A percentile compares a stretch with the other conserved stretches of the same genome.
These are phyloP conservation scores for Scomber colias DNA, from an alignment of 2,113 vertebrate species.

Conservation along the genomic window DNA sequence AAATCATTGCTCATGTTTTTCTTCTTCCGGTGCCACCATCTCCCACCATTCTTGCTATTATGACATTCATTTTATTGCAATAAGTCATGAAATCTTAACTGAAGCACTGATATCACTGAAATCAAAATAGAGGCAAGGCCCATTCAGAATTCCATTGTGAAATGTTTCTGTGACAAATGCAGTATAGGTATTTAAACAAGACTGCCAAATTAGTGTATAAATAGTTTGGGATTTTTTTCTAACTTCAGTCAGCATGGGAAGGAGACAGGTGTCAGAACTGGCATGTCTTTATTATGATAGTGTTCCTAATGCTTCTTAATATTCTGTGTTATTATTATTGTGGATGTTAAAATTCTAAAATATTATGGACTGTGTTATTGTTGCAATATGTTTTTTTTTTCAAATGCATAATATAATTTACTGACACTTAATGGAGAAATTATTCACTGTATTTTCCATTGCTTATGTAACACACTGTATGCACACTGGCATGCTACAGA, in stretches of 20 bases:
- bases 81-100: not conserved
- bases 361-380: slow-evolving; percentile 17
- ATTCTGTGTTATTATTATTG: slow-evolving; percentile 9
- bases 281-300: not conserved
- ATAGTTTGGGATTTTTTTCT: not conserved
- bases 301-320: slow-evolving; percentile 22
- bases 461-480: slow-evolving; percentile 11
- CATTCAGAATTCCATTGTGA: slow-evolving; percentile 1
- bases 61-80: slow-evolving; percentile 7
- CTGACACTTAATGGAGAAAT: slow-evolving; percentile 12
- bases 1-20: too few relatives aligned
- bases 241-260: not conserved
- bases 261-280: slow-evolving; percentile 2
- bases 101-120: not conserved
- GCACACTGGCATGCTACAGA: slow-evolving; percentile 15
- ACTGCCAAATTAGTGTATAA: not conserved
- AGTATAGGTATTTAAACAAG: not conserved
- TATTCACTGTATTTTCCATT: slow-evolving; percentile 11
- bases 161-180: slow-evolving; percentile 1
- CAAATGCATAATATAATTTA: slow-evolving; percentile 27
- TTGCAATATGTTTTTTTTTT: slow-evolving; percentile 3
- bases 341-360: slow-evolving; percentile 7
- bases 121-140: not conserved
- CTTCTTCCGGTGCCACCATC: too few relatives aligned
- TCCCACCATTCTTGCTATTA: not conserved